Evolutionary conservation across 2,113 vertebrate genomes (phyloP).

Genomic region (Eptesicus fuscus): DNA sequence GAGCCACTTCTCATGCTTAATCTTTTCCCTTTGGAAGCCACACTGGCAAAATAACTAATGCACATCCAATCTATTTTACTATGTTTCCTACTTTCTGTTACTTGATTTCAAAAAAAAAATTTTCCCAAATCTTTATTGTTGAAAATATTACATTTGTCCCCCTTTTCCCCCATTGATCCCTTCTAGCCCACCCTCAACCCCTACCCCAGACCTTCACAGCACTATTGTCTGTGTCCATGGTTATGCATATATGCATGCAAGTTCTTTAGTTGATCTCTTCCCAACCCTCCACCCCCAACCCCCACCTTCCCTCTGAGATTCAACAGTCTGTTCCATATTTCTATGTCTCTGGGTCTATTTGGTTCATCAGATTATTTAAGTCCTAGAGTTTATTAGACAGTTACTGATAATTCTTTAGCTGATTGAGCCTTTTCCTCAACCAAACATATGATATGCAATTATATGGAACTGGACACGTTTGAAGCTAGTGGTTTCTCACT

Average conservation of each 20-base stretch:
- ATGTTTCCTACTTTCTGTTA: neutral
- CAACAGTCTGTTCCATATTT: no score
- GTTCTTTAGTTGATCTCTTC: no score
- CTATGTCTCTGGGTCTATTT: no score
- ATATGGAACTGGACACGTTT: neutral
- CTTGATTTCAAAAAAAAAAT: neutral
- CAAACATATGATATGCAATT: neutral
- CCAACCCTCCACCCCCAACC: no score
- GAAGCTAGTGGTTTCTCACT: neutral
- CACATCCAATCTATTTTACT: neutral
- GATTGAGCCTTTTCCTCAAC: neutral
- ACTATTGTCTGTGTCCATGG: no score
- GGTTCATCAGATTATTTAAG: neutral
- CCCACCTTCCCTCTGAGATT: no score
- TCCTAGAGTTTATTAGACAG: neutral
- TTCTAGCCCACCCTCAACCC: no score
- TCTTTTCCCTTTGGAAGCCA: neutral
- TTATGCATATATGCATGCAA: no score
- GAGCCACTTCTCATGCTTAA: neutral
- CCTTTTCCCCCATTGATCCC: no score
- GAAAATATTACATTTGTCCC: no score
- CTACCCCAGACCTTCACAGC: no score
- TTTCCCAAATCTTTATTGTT: no score
- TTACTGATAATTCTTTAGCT: slow-evolving; percentile 1
- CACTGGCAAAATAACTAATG: neutral